Conservation (phyloP, 2,888 invertebrate genomes). For the Ditula angustiorana region DNA sequence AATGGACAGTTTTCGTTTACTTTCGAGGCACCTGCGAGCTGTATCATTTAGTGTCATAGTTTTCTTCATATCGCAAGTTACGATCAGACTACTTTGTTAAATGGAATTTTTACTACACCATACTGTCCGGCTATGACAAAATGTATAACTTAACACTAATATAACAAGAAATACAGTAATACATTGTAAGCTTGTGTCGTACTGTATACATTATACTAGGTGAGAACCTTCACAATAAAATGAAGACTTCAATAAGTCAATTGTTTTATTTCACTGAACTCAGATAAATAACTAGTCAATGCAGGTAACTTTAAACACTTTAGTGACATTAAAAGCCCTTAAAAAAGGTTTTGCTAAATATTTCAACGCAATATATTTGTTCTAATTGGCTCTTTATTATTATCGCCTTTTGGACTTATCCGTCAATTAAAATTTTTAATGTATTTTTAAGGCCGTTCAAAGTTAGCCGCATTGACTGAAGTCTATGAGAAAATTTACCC, state of each 20-base stretch:
- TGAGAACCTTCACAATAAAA: constrained; percentile 83
- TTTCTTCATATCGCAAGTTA: constrained; percentile 42
- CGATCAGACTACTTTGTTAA: constrained; percentile 40
- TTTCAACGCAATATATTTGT: too few species aligned
- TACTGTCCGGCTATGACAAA: constrained; percentile 53
- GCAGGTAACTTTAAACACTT: too few species aligned
- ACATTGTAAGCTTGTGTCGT: constrained; percentile 78
- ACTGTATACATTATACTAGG: constrained; percentile 79
- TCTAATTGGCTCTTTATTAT: too few species aligned
- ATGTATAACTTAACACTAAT: constrained; percentile 55
- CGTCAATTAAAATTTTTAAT: too few species aligned
- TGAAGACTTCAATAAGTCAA: constrained; percentile 74
- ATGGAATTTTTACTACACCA: constrained; percentile 57
- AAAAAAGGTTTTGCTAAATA: too few species aligned
- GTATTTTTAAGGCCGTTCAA: too few species aligned
- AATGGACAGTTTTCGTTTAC: constrained; percentile 18
- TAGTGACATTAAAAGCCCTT: too few species aligned
- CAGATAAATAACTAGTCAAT: too few species aligned
- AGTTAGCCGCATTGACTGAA: too few species aligned
- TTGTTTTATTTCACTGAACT: constrained; percentile 70
- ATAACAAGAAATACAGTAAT: constrained; percentile 77
- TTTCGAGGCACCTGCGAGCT: constrained; percentile 49
- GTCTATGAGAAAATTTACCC: too few species aligned
- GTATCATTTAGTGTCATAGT: constrained; percentile 48
- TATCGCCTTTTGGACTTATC: too few species aligned